Base-by-base conservation (phyloP, 2,113 vertebrate species). In the Platycercus adscitus region DNA sequence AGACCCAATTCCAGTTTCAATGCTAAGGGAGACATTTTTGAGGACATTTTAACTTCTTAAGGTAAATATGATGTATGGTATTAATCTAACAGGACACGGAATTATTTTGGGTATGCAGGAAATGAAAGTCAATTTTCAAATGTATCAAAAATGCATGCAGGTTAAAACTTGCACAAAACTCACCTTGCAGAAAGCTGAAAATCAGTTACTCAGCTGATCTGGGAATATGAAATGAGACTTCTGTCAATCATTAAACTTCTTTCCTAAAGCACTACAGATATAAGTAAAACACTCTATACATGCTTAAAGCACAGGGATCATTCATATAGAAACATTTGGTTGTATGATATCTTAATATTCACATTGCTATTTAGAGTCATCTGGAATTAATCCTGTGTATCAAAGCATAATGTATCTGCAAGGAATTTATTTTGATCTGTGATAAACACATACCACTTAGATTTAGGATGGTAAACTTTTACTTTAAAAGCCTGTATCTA, bases 71-170 rank as follows among this genome's bases (percentile, higher is more conserved):
- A 93, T 58, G 58, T 92, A 94, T 81, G 55, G 69, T 46, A 93
- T 93, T 96, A 95, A 96, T 97, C 86, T 92, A 96, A 95, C 44
- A 89, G 63, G 95, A 94, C 86, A 87, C 0, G 0, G 68, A 92
- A 92, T 95, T 94, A 91, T 96, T 95, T 93, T 89, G 91, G 90
- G 79, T 61, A 79, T 76, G 63, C 44, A 94, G 88, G 68, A 96
- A 97, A 94, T 84, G 86, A 78, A 96, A 95, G 87, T 79, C 83
- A 77, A 78, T 96, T 96, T 97, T 60, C 81, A 95, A 71, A 85
- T 25, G 60, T 83, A 94, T 96, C 81, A 97, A 97, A 97, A 97
- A 96, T 81, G 83, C 73, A 93, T 94, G 83, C 78, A 78, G 79
- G 90, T 90, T 97, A 95, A 94, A 96, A 90, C 50, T 92, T 84